phyloP scores from a whole-genome alignment of 2,113 vertebrate species.

The Cephalopterus ornatus region DNA sequence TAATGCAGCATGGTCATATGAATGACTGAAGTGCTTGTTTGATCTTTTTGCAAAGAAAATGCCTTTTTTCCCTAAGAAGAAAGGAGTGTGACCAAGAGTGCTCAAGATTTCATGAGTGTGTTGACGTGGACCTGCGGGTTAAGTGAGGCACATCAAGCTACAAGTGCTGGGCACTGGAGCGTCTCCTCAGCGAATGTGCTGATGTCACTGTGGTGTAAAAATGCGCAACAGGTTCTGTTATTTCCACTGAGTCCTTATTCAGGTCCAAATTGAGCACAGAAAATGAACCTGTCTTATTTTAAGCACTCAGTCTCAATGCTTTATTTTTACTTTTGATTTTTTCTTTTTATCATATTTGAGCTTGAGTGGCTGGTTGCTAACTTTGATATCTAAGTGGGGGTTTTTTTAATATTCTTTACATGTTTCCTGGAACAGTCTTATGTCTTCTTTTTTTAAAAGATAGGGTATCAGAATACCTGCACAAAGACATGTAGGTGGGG shows the following conservation, averaged over 20 bases:
- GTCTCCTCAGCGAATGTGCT: neutral
- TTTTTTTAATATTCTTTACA: neutral
- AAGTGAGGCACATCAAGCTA: neutral
- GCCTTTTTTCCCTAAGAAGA: too few species aligned
- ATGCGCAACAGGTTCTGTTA: neutral
- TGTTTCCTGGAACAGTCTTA: neutral
- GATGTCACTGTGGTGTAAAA: neutral
- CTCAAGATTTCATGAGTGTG: neutral
- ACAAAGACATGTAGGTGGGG: neutral
- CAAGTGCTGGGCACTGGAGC: neutral
- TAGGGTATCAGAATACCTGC: neutral
- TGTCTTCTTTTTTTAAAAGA: neutral
- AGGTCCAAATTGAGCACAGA: neutral
- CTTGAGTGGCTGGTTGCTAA: neutral
- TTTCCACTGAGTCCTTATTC: neutral
- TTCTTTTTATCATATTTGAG: neutral
- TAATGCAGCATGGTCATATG: neutral
- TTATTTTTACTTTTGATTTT: neutral
- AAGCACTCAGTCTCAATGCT: neutral
- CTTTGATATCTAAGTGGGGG: neutral
- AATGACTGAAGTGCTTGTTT: neutral
- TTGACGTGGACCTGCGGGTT: accelerated
- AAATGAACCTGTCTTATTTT: neutral
- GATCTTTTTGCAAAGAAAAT: neutral
- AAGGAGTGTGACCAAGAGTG: neutral